A percentile compares a stretch with the other conserved stretches of the same genome.
Conservation (phyloP, 2,888 invertebrate genomes). For the Brenthis hecate region DNA sequence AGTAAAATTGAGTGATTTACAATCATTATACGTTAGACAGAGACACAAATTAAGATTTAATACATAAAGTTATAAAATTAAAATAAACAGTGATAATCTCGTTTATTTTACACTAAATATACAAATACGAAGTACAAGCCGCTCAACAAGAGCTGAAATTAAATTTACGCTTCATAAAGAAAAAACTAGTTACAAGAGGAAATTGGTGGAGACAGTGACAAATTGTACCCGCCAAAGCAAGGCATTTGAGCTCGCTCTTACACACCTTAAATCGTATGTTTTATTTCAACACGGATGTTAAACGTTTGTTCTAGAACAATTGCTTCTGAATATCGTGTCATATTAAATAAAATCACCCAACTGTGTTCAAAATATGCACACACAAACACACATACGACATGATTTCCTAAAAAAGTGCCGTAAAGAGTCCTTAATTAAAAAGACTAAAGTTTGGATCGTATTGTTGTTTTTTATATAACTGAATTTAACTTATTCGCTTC, state of each 20-base stretch:
- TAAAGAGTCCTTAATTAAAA: slow-evolving; percentile 20
- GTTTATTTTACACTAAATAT: background rate
- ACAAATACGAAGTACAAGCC: slow-evolving; percentile 45
- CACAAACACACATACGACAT: too few relatives aligned
- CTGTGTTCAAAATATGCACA: too few relatives aligned
- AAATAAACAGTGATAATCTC: background rate
- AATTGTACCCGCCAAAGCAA: slow-evolving; percentile 74
- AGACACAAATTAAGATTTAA: background rate
- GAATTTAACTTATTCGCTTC: slow-evolving; percentile 27
- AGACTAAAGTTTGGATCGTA: slow-evolving; percentile 20
- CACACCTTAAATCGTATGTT: slow-evolving; percentile 49
- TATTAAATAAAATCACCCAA: slow-evolving; percentile 36
- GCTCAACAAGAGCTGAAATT: slow-evolving; percentile 75
- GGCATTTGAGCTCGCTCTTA: slow-evolving; percentile 53
- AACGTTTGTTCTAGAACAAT: slow-evolving; percentile 22
- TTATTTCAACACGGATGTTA: slow-evolving; percentile 42
- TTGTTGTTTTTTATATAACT: slow-evolving; percentile 30
- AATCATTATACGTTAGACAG: too few relatives aligned
- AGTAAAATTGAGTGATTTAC: too few relatives aligned
- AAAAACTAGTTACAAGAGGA: slow-evolving; percentile 81
- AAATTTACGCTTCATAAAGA: slow-evolving; percentile 79
- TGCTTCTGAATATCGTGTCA: slow-evolving; percentile 33
- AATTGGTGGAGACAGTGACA: slow-evolving; percentile 81
- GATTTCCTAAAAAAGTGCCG: background rate
- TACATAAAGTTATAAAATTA: background rate